phyloP scores from a whole-genome alignment of 2,797 vertebrate genomes.

The Carcharodon carcharias region DNA sequence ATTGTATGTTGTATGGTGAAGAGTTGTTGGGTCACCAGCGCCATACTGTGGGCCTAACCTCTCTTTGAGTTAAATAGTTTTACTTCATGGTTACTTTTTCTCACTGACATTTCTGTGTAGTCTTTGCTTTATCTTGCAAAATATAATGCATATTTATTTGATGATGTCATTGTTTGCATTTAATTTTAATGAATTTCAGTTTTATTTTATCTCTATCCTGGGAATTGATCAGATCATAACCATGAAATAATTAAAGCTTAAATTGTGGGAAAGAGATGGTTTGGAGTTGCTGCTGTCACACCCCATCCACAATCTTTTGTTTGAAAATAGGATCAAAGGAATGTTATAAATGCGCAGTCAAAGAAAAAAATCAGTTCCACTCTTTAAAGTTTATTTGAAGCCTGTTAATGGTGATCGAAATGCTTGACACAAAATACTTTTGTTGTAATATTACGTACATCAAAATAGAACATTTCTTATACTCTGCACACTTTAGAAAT shows the following conservation, averaged over 20 bases:
- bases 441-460: neutral
- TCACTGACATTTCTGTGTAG: neutral
- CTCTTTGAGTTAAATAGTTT: neutral
- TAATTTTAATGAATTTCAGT: constrained; percentile 1
- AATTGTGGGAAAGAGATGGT: neutral
- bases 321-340: constrained; percentile 25
- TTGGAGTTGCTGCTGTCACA: neutral
- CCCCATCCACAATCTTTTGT: neutral
- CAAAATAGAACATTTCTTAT: neutral
- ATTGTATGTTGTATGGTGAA: neutral
- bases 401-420: neutral
- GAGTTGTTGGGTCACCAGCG: neutral
- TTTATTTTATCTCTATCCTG: neutral
- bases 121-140: neutral
- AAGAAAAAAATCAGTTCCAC: constrained; percentile 21
- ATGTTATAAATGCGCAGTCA: constrained; percentile 1
- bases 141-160: neutral
- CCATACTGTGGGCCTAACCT: constrained; percentile 5
- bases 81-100: neutral
- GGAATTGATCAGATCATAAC: neutral
- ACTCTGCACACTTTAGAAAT: neutral
- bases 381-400: neutral
- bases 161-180: neutral
- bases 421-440: neutral
- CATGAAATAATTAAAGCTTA: neutral